Evolutionary conservation across 1,140 invertebrate genomes (phyloP), one percentile per base, ranked within the genome.

Genomic region (Melitaea cinxia): DNA sequence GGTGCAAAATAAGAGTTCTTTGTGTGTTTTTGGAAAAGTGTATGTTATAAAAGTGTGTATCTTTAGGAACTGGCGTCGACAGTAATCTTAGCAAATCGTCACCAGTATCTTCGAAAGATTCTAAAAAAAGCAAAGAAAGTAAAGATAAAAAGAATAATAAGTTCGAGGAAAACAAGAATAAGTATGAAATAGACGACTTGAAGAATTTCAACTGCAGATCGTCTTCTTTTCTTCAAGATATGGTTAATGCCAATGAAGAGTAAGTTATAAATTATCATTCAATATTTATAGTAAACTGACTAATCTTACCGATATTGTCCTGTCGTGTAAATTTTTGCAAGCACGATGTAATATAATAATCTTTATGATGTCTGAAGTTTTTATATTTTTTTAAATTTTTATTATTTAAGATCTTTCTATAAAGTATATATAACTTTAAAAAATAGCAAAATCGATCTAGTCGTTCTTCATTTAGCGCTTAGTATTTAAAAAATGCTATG

Each of bases 31-130:
- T n/a, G n/a, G n/a, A n/a, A n/a, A n/a, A n/a, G n/a, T n/a, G n/a
- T n/a, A n/a, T n/a, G n/a, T n/a, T n/a, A n/a, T n/a, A 10, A 35
- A 35, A 10, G 12, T 35, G 4, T n/a, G n/a, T 17, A 49, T 30
- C 21, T 53, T 19, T 14, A 93, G 84, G 82, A 4, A 86, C 87
- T 86, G 94, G 93, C 12, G 94, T 94, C 0, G 95, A 95, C 56
- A 95, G 95, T 82, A 95, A 95, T 68, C 85, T 95, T 1, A 96
- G 95, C 70, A 95, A 96, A 80, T 95, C 95, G 0, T 95, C 95
- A 0, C 94, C 93, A 0, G 85, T 93, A 2, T 96, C 95, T 1
- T 96, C 96, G 52, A 95, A 94, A 75, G 95, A 95, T 58, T 96
- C 95, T 0, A 96, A 95, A 73, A 93, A 92, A 70, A 95, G 94